These are phyloP conservation scores for Gymnoscelis rufifasciata DNA, from an alignment of 2,888 invertebrate genomes.

Conservation along the genomic window DNA sequence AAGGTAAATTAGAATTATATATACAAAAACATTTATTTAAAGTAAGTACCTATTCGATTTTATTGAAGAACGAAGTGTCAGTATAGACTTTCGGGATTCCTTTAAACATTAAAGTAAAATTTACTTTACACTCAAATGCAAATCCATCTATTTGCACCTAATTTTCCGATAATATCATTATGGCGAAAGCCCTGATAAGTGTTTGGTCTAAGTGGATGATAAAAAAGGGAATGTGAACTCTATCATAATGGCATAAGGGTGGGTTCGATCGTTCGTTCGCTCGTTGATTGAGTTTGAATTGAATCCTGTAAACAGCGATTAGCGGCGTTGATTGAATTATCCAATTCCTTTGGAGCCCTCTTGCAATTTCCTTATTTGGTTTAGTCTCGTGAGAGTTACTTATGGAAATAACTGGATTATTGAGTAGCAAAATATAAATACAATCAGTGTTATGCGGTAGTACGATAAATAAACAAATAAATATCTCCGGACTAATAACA, in stretches of 20 bases:
- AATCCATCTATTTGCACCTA: conserved; percentile 15
- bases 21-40: too few species aligned
- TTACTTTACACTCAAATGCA: conserved; percentile 6
- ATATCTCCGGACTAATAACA: too few species aligned
- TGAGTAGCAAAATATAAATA: too few species aligned
- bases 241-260: conserved; percentile 5
- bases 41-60: too few species aligned
- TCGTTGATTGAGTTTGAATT: conserved; percentile 24
- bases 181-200: conserved; percentile 13
- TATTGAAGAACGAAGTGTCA: too few species aligned
- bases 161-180: conserved; percentile 22
- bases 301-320: conserved; percentile 39
- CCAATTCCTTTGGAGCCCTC: conserved; percentile 32
- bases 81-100: too few species aligned
- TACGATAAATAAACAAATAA: too few species aligned
- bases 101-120: background rate
- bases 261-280: conserved; percentile 10
- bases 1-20: too few species aligned
- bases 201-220: conserved; percentile 13
- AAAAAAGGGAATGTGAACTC: conserved; percentile 8
- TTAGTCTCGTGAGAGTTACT: conserved; percentile 17
- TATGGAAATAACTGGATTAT: background rate
- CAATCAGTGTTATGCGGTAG: too few species aligned
- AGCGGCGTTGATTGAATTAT: conserved; percentile 43
- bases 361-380: conserved; percentile 44